Evolutionary conservation across 2,888 invertebrate genomes (phyloP).

Genomic region (Eledona agricola): DNA sequence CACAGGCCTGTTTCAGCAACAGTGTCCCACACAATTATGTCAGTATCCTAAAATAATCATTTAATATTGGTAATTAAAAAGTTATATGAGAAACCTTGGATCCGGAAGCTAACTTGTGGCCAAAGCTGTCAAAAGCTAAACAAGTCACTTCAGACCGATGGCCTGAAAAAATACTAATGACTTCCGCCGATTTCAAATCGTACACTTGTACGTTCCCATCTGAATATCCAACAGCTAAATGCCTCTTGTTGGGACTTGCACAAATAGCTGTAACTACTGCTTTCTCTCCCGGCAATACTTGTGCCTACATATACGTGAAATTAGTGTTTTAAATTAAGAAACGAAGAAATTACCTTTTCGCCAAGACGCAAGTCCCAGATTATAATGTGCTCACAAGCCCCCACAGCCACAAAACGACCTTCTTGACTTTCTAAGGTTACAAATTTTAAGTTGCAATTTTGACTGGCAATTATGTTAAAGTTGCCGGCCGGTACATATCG

Average conservation of each 20-base stretch:
- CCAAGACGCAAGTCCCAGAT: slow-evolving; percentile 93
- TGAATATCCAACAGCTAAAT: slow-evolving; percentile 89
- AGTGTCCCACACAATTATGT: slow-evolving; percentile 94
- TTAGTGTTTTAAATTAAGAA: slow-evolving; percentile 9
- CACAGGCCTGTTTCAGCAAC: slow-evolving; percentile 91
- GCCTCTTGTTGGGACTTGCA: slow-evolving; percentile 77
- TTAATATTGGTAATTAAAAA: slow-evolving; percentile 1
- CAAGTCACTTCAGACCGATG: slow-evolving; percentile 87
- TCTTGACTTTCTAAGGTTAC: slow-evolving; percentile 79
- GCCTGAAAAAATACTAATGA: slow-evolving; percentile 79
- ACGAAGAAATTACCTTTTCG: slow-evolving; percentile 69
- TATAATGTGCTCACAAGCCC: slow-evolving; percentile 91
- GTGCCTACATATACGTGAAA: slow-evolving; percentile 67
- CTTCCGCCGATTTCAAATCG: slow-evolving; percentile 77
- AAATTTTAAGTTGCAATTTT: slow-evolving; percentile 81
- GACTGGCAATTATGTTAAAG: slow-evolving; percentile 87
- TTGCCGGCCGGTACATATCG: slow-evolving; percentile 84
- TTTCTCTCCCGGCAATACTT: slow-evolving; percentile 82
- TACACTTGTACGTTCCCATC: slow-evolving; percentile 90
- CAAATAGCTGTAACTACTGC: slow-evolving; percentile 80
- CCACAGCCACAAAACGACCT: slow-evolving; percentile 88
- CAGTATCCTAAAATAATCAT: slow-evolving; percentile 73
- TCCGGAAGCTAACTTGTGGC: slow-evolving; percentile 88
- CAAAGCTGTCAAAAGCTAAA: slow-evolving; percentile 82
- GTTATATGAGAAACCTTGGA: no score